Percentiles rank a stretch among this genome's conserved stretches.
Evolutionary conservation across 2,888 invertebrate genomes (phyloP).

Genomic region (Andrena hattorfiana): DNA sequence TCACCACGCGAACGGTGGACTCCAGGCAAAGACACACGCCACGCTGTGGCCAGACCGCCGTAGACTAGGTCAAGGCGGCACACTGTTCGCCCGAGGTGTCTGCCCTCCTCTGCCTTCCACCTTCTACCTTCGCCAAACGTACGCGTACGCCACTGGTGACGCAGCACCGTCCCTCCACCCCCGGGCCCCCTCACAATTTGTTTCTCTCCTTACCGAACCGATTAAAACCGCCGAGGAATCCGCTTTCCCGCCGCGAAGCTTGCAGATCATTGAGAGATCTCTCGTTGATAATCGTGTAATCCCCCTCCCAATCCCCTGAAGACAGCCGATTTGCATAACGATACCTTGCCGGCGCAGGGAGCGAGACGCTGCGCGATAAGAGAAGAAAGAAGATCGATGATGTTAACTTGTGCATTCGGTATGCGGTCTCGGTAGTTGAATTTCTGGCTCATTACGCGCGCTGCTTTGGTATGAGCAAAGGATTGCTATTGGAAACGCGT

Average conservation of each 20-base stretch:
- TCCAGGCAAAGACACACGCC: conserved; percentile 45
- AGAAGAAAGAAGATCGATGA: not conserved
- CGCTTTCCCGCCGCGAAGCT: conserved; percentile 5
- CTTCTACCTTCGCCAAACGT: conserved; percentile 58
- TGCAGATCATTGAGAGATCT: too few relatives aligned
- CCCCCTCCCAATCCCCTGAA: not conserved
- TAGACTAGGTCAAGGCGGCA: conserved; percentile 78
- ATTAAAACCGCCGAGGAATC: conserved; percentile 8
- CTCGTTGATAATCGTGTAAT: too few relatives aligned
- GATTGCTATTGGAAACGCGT: not conserved
- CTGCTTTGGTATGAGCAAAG: not conserved
- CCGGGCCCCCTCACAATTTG: conserved; percentile 29
- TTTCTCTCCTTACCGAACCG: conserved; percentile 25
- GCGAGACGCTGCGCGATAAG: not conserved
- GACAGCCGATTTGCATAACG: not conserved
- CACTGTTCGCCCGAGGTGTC: conserved; percentile 69
- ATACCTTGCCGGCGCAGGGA: not conserved
- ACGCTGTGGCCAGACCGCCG: conserved; percentile 55
- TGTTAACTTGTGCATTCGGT: not conserved
- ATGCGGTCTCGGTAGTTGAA: not conserved
- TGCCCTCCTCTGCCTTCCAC: conserved; percentile 44
- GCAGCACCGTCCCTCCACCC: conserved; percentile 8
- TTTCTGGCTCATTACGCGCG: not conserved
- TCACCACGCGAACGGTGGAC: conserved; percentile 68
- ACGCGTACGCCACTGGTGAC: conserved; percentile 41